These are phyloP conservation scores for Drosophila leontia DNA, from an alignment of 1,140 invertebrate species.

Conservation along the genomic window DNA sequence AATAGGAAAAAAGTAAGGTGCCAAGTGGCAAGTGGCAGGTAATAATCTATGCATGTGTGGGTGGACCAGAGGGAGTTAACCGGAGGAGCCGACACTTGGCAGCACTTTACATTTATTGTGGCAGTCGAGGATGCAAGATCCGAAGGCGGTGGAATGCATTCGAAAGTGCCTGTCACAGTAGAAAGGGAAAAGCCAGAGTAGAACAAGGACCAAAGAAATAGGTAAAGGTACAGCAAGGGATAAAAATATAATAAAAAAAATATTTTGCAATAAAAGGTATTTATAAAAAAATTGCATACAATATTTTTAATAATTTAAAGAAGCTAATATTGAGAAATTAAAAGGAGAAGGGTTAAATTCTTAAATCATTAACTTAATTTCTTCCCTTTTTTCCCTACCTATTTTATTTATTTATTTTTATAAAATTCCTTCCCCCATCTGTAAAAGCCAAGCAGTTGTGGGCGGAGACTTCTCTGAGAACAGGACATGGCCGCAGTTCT, in stretches of 20 bases:
- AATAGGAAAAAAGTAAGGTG: conserved; percentile 59
- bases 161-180: conserved; percentile 75
- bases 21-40: conserved; percentile 81
- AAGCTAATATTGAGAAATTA: too few species aligned
- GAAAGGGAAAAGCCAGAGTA: conserved; percentile 50
- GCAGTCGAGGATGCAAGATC: conserved; percentile 48
- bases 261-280: neutral
- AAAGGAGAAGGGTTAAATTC: neutral
- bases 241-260: neutral
- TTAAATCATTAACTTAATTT: neutral
- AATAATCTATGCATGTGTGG: conserved; percentile 80
- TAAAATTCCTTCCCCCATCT: conserved; percentile 1
- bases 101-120: conserved; percentile 83
- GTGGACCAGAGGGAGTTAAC: conserved; percentile 22
- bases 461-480: neutral
- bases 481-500: conserved; percentile 70
- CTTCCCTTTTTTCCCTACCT: neutral
- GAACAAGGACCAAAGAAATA: conserved; percentile 2
- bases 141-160: conserved; percentile 54
- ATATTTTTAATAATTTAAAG: neutral
- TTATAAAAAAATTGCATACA: neutral
- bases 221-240: neutral
- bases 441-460: neutral
- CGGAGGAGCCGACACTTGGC: conserved; percentile 64
- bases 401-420: conserved; percentile 4